These are phyloP conservation scores for Cyclopterus lumpus DNA, from an alignment of 2,797 vertebrate species.

Conservation along the genomic window DNA sequence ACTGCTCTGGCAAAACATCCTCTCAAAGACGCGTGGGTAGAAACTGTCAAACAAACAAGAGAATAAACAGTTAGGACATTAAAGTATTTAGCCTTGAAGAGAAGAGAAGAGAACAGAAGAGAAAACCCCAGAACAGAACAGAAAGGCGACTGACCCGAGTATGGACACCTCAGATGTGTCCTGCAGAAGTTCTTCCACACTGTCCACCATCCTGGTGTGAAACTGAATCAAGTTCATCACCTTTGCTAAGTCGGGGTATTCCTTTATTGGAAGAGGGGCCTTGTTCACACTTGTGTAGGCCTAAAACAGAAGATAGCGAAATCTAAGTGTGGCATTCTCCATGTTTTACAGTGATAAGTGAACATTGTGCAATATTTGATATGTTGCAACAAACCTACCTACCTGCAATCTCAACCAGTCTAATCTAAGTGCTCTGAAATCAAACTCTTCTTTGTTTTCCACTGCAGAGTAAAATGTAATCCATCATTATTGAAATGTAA, in stretches of 20 bases:
- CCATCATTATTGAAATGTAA: not conserved
- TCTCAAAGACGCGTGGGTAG: conserved; percentile 88
- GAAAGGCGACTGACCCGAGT: conserved; percentile 84
- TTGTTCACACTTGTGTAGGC: conserved; percentile 91
- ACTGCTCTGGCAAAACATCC: conserved; percentile 86
- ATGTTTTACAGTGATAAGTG: not conserved
- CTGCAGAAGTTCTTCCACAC: conserved; percentile 83
- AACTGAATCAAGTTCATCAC: conserved; percentile 93
- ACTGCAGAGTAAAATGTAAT: conserved; percentile 72
- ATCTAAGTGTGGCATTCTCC: not conserved
- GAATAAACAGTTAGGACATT: not conserved
- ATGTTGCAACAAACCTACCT: not conserved
- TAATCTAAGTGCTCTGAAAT: conserved; percentile 88
- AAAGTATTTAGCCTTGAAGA: not conserved
- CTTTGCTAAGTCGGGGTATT: conserved; percentile 87
- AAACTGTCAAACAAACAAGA: conserved; percentile 78
- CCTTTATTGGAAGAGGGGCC: conserved; percentile 84
- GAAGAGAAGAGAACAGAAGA: not conserved
- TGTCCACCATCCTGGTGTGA: conserved; percentile 91
- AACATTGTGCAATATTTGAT: not conserved
- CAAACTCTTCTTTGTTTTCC: conserved; percentile 87
- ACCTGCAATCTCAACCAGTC: conserved; percentile 97
- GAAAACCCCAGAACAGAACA: conserved; percentile 10
- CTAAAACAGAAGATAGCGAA: conserved; percentile 70
- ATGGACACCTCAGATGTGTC: conserved; percentile 90